Evolutionary conservation across 2,113 vertebrate species (phyloP).

Genomic region (Axis porcinus): DNA sequence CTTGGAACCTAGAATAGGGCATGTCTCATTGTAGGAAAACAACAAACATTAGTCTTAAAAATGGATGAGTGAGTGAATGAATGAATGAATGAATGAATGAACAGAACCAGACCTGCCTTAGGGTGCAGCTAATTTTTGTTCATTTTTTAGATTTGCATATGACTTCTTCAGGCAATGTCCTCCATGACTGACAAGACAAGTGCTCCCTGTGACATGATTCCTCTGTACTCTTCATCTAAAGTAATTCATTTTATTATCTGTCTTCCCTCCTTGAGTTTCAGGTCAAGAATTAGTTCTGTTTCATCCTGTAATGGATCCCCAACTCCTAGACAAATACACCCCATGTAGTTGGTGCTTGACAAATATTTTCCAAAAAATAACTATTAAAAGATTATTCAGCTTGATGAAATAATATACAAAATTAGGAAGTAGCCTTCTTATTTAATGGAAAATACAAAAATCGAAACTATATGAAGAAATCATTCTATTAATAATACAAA

Average conservation of each 20-base stretch:
- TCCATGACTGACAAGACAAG: background rate
- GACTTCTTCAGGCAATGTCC: background rate
- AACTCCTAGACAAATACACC: background rate
- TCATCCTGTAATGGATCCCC: background rate
- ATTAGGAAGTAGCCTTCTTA: background rate
- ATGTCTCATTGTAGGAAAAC: background rate
- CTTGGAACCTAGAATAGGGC: background rate
- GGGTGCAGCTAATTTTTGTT: background rate
- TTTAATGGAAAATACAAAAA: constrained; percentile 14
- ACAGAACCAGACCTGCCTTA: background rate
- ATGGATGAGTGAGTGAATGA: background rate
- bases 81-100: background rate
- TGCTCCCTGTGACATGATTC: background rate
- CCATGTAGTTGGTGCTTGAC: background rate
- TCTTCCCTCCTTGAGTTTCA: background rate
- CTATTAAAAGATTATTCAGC: background rate
- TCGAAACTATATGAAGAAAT: background rate
- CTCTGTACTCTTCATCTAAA: background rate
- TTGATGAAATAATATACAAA: background rate
- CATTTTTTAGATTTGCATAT: background rate
- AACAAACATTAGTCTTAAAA: background rate
- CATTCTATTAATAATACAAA: background rate
- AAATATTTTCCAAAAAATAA: background rate
- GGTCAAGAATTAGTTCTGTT: background rate
- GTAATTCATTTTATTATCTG: background rate